Percentiles rank a stretch among this genome's conserved stretches.
Evolutionary conservation across 2,888 invertebrate genomes (phyloP).

Genomic region (Abrostola tripartita): DNA sequence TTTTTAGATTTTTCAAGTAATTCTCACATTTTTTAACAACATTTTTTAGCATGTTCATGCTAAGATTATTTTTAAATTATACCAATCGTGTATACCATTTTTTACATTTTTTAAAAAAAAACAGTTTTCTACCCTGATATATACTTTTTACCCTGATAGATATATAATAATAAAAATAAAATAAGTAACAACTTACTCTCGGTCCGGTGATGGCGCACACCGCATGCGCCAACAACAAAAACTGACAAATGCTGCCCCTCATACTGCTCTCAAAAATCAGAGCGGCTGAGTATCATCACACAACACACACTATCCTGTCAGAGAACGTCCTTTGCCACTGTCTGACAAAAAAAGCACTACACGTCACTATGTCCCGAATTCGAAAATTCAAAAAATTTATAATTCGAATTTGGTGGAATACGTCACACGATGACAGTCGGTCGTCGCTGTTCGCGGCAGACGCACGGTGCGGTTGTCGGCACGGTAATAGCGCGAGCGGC

Average conservation of each 20-base stretch:
- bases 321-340: slow-evolving; percentile 62
- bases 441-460: slow-evolving; percentile 64
- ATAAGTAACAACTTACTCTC: slow-evolving; percentile 72
- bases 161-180: too few species aligned
- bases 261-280: slow-evolving; percentile 82
- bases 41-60: too few species aligned
- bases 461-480: slow-evolving; percentile 75
- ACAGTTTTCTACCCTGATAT: too few species aligned
- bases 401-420: slow-evolving; percentile 49
- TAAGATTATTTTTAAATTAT: too few species aligned
- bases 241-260: slow-evolving; percentile 80
- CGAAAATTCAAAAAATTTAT: slow-evolving; percentile 42
- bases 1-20: too few species aligned
- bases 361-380: slow-evolving; percentile 61
- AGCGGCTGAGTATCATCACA: slow-evolving; percentile 86
- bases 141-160: too few species aligned
- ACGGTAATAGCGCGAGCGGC: slow-evolving; percentile 77
- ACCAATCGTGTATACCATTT: too few species aligned
- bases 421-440: slow-evolving; percentile 60
- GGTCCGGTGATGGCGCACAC: slow-evolving; percentile 86
- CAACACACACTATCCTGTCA: slow-evolving; percentile 74
- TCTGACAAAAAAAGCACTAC: slow-evolving; percentile 65
- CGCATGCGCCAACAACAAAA: slow-evolving; percentile 83
- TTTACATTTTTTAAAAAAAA: too few species aligned
- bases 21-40: too few species aligned